Evolutionary conservation across 2,113 vertebrate species (phyloP), one percentile per base, ranked within the genome.

Genomic region (Hassar affinis): DNA sequence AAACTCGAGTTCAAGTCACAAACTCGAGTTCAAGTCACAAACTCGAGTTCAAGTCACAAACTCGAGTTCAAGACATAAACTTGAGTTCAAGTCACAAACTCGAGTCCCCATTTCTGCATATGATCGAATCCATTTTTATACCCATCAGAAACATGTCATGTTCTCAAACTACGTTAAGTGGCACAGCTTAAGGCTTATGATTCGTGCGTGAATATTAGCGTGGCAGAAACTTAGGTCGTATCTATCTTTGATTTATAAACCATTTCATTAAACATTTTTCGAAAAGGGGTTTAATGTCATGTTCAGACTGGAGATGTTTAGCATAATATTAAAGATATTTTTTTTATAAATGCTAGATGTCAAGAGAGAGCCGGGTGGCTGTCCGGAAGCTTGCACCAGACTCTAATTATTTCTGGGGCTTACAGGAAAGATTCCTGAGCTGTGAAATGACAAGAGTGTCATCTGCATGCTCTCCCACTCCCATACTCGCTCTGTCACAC

Each of bases 361-460:
- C 66, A 88, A 38, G n/a, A 86, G 69, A 72, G 38, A 84, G 56
- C 2, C 52, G 72, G 66, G 77, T 85, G 35, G 66, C 79, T 81
- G 78, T 88, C 81, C 79, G 84, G 22, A 68, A 84, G 81, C 64
- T 81, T 52, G 12, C 56, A 30, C 78, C 27, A 83, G 57, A 75
- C 72, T 79, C 56, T 68, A 86, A 86, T 86, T 82, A 86, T 84
- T 84, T 84, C 75, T 59, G 45, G 49, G 42, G 57, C 74, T 86
- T 86, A 84, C 59, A 84, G 22, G 22, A 80, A 76, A 78, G 35
- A 76, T 68, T 81, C 76, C 42, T 33, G 25, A 83, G 45, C 38
- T 62, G 76, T 68, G 76, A 84, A 88, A 81, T 56, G 51, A 54
- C 56, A 78, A 75, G 62, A n/a, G 66, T 66, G 22, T 56, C 79